phyloP scores from a whole-genome alignment of 2,888 invertebrate species.

The Serripes groenlandicus region DNA sequence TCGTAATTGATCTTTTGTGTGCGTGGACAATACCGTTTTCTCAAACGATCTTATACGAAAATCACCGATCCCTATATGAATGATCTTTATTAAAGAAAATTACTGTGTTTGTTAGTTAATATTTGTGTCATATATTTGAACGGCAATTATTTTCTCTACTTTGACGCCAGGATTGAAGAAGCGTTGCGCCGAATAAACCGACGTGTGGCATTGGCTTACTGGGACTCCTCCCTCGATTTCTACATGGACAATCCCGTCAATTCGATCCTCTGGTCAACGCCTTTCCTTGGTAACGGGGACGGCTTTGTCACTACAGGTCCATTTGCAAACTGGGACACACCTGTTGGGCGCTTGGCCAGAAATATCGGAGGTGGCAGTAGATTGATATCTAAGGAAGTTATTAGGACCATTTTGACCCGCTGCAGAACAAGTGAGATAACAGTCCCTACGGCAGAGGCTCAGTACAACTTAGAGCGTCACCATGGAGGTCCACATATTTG shows the following conservation, averaged over 20 bases:
- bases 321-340: conserved; percentile 77
- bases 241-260: conserved; percentile 68
- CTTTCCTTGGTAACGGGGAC: conserved; percentile 76
- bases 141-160: too few species aligned
- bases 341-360: conserved; percentile 71
- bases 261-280: conserved; percentile 73
- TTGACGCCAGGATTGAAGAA: conserved; percentile 77
- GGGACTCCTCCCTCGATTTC: conserved; percentile 76
- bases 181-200: conserved; percentile 74
- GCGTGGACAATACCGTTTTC: too few species aligned
- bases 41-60: too few species aligned
- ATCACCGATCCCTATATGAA: too few species aligned
- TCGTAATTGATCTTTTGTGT: too few species aligned
- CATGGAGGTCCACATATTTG: conserved; percentile 78
- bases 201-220: conserved; percentile 75
- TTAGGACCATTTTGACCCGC: conserved; percentile 64
- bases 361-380: conserved; percentile 72
- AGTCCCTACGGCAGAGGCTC: conserved; percentile 56
- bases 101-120: too few species aligned
- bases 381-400: conserved; percentile 64
- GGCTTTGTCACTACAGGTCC: conserved; percentile 77
- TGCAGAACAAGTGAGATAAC: conserved; percentile 62
- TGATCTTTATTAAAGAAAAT: too few species aligned
- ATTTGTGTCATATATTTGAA: too few species aligned
- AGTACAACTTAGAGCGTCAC: conserved; percentile 60